phyloP scores from a whole-genome alignment of 2,888 invertebrate genomes.

The Dicycla oo region DNA sequence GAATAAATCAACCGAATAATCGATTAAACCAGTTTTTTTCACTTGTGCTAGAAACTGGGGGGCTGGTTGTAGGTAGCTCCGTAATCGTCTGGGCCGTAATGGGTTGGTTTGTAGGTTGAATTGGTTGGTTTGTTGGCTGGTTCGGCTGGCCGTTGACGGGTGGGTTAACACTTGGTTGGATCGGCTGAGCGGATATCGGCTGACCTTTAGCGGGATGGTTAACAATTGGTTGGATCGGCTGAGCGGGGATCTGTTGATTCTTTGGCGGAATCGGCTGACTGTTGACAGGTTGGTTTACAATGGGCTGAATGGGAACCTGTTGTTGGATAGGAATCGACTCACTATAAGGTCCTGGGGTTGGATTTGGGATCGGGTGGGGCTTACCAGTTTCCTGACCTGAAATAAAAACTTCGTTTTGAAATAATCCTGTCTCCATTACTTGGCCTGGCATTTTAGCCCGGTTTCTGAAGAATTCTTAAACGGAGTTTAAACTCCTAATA shows the following conservation, averaged over 20 bases:
- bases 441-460: too few relatives aligned
- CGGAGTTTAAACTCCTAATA: too few relatives aligned
- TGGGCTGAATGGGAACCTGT: not conserved
- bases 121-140: conserved; percentile 1
- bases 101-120: not conserved
- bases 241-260: not conserved
- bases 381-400: conserved; percentile 20
- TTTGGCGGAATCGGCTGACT: not conserved
- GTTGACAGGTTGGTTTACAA: not conserved
- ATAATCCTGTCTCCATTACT: not conserved
- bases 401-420: conserved; percentile 7
- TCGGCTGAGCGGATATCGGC: conserved; percentile 2
- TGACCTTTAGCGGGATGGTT: not conserved
- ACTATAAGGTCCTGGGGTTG: not conserved
- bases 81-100: not conserved
- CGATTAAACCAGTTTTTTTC: not conserved
- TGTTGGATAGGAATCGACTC: not conserved
- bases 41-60: not conserved
- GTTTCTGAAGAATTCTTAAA: too few relatives aligned
- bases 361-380: not conserved
- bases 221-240: not conserved
- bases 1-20: conserved; percentile 23
- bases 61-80: not conserved
- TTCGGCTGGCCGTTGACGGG: conserved; percentile 23
- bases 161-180: conserved; percentile 14